Conservation (phyloP, 2,888 invertebrate genomes). For the Eueremaeus valkanovi region DNA sequence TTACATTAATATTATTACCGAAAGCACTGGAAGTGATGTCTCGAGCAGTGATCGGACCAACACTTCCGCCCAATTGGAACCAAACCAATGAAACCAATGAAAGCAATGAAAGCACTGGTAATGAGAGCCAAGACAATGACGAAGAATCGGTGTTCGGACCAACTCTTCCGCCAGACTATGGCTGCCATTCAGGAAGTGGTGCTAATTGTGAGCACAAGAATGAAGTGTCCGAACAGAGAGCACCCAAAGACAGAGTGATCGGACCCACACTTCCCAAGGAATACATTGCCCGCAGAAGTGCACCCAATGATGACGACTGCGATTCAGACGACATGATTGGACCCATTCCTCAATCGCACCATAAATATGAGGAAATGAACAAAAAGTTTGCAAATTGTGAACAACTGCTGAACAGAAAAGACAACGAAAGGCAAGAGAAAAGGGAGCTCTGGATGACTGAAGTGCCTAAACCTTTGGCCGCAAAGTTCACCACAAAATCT, state of each 20-base stretch:
- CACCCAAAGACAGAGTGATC: constrained; percentile 15
- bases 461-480: constrained; percentile 17
- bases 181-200: background rate
- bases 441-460: constrained; percentile 40
- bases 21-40: background rate
- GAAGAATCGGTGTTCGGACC: constrained; percentile 3
- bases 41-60: constrained; percentile 24
- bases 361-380: constrained; percentile 25
- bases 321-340: constrained; percentile 37
- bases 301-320: background rate
- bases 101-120: too few relatives aligned
- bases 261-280: constrained; percentile 31
- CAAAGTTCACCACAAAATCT: constrained; percentile 34
- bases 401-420: background rate
- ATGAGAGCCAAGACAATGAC: constrained; percentile 18
- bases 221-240: background rate
- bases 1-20: background rate
- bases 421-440: too few relatives aligned
- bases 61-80: constrained; percentile 10
- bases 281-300: background rate
- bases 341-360: constrained; percentile 28
- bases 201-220: too few relatives aligned
- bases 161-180: background rate
- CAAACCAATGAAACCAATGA: background rate
- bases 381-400: background rate